phyloP scores from a whole-genome alignment of 2,113 vertebrate genomes.

The Grus americana region DNA sequence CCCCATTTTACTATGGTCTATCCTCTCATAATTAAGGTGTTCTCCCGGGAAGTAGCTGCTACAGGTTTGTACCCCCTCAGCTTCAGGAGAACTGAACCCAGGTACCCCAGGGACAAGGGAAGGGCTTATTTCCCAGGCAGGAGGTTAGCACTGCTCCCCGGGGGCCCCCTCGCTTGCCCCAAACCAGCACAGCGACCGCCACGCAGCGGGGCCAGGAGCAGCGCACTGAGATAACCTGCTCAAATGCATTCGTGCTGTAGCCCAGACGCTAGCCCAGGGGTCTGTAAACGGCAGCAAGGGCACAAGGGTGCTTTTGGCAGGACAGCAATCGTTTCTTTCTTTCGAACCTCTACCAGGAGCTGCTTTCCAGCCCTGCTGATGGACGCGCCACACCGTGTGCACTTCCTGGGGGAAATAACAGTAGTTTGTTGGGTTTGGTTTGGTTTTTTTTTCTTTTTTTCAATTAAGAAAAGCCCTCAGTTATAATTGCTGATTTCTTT shows the following conservation, averaged over 20 bases:
- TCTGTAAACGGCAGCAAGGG: background rate
- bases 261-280: background rate
- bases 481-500: background rate
- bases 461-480: background rate
- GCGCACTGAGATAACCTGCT: too few species aligned
- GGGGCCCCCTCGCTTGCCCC: fast-evolving
- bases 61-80: background rate
- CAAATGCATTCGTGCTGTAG: too few species aligned
- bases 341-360: background rate
- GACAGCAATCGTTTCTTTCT: background rate
- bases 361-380: background rate
- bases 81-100: background rate
- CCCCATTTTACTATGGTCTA: fast-evolving
- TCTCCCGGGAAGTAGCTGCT: background rate
- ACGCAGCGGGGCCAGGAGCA: background rate
- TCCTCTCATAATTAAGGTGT: background rate
- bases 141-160: background rate
- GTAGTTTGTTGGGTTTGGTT: background rate
- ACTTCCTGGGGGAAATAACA: background rate
- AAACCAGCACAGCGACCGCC: background rate
- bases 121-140: background rate
- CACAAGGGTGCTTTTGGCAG: background rate
- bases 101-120: background rate
- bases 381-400: fast-evolving
- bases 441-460: too few species aligned